Percentiles rank a stretch among this genome's conserved stretches.
These are phyloP conservation scores for Musca domestica DNA, from an alignment of 1,140 invertebrate genomes.

Conservation along the genomic window DNA sequence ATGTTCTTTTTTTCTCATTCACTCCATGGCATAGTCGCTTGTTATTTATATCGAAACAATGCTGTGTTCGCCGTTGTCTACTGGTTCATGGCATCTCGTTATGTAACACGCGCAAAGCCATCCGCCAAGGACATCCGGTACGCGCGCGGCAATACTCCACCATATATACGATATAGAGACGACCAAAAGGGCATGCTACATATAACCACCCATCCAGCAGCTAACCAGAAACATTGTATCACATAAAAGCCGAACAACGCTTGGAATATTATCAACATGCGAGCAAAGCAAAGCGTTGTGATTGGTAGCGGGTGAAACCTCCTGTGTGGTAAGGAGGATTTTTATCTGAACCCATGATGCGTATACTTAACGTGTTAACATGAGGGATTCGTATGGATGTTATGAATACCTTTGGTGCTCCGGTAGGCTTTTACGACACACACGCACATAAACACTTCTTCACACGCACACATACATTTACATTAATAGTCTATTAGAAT, in stretches of 20 bases:
- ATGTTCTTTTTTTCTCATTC: too few relatives aligned
- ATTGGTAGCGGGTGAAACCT: neutral
- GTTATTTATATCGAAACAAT: constrained; percentile 4
- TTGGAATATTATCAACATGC: neutral
- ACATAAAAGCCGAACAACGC: neutral
- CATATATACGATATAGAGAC: too few relatives aligned
- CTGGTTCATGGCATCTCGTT: constrained; percentile 23
- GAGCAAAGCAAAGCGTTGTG: neutral
- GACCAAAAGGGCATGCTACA: too few relatives aligned
- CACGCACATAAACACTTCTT: too few relatives aligned
- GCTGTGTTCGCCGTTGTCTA: neutral
- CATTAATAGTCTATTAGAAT: too few relatives aligned
- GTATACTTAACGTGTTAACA: neutral
- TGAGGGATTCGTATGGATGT: too few relatives aligned
- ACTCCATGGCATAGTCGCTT: too few relatives aligned
- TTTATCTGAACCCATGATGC: neutral
- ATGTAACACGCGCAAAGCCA: constrained; percentile 29
- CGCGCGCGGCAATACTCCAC: constrained; percentile 20
- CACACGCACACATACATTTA: too few relatives aligned
- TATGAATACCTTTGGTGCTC: too few relatives aligned
- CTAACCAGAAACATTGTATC: constrained; percentile 1
- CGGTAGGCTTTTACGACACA: too few relatives aligned
- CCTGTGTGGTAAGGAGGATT: neutral
- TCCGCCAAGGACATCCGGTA: constrained; percentile 29
- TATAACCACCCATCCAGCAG: too few relatives aligned